These are phyloP conservation scores for Sternarchorhynchus goeldii DNA, from an alignment of 2,797 vertebrate species.

Conservation along the genomic window DNA sequence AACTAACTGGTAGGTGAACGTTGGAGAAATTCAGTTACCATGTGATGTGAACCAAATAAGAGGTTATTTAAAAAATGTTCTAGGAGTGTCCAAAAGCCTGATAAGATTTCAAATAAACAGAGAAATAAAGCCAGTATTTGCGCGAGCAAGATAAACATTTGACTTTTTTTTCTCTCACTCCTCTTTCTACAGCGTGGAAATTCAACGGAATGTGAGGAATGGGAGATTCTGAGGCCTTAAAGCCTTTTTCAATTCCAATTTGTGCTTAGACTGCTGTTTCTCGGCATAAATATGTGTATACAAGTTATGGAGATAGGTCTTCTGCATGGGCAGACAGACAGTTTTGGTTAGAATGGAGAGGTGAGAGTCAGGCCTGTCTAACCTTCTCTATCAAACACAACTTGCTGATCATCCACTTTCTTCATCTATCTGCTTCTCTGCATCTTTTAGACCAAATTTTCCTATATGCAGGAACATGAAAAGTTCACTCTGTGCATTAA, in stretches of 20 bases:
- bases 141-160: constrained; percentile 63
- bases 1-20: constrained; percentile 49
- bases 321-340: constrained; percentile 48
- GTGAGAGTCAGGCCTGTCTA: constrained; percentile 50
- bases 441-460: constrained; percentile 49
- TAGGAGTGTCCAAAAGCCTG: constrained; percentile 58
- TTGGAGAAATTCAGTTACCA: constrained; percentile 58
- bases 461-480: constrained; percentile 45
- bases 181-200: constrained; percentile 58
- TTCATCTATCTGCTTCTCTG: constrained; percentile 41
- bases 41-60: constrained; percentile 60
- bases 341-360: constrained; percentile 46
- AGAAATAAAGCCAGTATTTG: constrained; percentile 64
- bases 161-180: constrained; percentile 47
- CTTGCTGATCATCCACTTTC: constrained; percentile 53
- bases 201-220: constrained; percentile 55
- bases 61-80: constrained; percentile 61
- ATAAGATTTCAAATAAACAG: constrained; percentile 65
- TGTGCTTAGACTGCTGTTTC: constrained; percentile 66
- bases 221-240: constrained; percentile 56
- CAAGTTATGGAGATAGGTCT: constrained; percentile 60
- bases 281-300: constrained; percentile 61
- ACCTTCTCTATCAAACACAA: constrained; percentile 52
- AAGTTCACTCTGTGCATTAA: constrained; percentile 42
- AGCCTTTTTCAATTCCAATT: constrained; percentile 63